Evolutionary conservation across 2,888 invertebrate species (phyloP).

Genomic region (Antheraea yamamai): DNA sequence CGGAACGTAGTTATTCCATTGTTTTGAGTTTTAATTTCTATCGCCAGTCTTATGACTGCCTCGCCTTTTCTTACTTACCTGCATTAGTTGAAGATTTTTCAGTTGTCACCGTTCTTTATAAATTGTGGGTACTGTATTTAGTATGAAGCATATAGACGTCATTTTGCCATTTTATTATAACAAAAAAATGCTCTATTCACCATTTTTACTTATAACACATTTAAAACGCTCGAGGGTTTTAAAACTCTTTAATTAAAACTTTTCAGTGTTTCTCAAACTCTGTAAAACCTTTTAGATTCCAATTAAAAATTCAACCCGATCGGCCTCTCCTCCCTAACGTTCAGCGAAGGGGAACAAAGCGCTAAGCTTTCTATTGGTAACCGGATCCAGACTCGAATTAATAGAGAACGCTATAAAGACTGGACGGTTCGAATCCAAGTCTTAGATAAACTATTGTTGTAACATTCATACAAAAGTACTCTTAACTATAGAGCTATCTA

Average conservation of each 20-base stretch:
- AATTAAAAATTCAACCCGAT: background rate
- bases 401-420: background rate
- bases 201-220: background rate
- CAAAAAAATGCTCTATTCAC: background rate
- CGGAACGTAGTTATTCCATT: too few relatives aligned
- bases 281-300: background rate
- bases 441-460: background rate
- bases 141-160: background rate
- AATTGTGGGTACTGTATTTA: background rate
- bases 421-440: background rate
- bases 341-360: background rate
- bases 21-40: too few relatives aligned
- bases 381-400: conserved; percentile 1
- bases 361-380: background rate
- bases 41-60: too few relatives aligned
- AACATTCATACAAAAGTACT: background rate
- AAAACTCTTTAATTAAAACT: conserved; percentile 1
- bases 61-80: too few relatives aligned
- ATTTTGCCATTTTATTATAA: background rate
- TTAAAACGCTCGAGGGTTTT: background rate
- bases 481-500: too few relatives aligned
- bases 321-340: background rate
- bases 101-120: too few relatives aligned
- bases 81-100: too few relatives aligned
- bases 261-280: background rate